Conservation (phyloP, 2,113 vertebrate species). For the Bettongia penicillata region DNA sequence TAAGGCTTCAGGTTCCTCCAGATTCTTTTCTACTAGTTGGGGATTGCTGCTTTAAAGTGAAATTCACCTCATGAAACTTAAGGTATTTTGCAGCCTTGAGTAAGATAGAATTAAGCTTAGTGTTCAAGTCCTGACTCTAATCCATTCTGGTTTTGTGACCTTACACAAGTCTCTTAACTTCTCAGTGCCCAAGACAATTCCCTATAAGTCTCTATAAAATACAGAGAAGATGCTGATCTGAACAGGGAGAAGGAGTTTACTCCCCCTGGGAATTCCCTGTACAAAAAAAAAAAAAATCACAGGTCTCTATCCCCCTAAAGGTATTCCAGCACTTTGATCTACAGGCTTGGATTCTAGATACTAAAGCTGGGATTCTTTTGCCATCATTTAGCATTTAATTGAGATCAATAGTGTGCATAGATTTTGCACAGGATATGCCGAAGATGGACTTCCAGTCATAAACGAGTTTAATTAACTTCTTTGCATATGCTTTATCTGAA, state of each 20-base stretch:
- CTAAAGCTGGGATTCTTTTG: constrained; percentile 5
- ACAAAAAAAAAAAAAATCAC: background rate
- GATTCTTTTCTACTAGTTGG: background rate
- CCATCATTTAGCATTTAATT: constrained; percentile 32
- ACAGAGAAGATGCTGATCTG: background rate
- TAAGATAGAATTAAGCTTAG: background rate
- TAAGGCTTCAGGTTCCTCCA: background rate
- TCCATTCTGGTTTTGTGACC: background rate
- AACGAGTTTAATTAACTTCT: background rate
- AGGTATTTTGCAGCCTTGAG: background rate
- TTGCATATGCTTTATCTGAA: background rate
- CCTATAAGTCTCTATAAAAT: background rate
- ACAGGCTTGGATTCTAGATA: constrained; percentile 18
- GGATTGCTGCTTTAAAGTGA: background rate
- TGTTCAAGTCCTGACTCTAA: background rate
- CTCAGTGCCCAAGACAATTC: background rate
- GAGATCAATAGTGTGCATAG: background rate
- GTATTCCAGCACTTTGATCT: constrained; percentile 23
- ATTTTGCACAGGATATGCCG: constrained; percentile 5
- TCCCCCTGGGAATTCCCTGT: background rate
- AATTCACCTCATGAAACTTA: constrained; percentile 11
- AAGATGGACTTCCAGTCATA: background rate
- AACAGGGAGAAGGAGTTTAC: background rate
- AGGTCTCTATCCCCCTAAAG: background rate
- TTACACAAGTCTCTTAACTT: background rate